Evolutionary conservation across 2,888 invertebrate species (phyloP), one percentile per base, ranked within the genome.

Genomic region (Drosophila fulvimacula): DNA sequence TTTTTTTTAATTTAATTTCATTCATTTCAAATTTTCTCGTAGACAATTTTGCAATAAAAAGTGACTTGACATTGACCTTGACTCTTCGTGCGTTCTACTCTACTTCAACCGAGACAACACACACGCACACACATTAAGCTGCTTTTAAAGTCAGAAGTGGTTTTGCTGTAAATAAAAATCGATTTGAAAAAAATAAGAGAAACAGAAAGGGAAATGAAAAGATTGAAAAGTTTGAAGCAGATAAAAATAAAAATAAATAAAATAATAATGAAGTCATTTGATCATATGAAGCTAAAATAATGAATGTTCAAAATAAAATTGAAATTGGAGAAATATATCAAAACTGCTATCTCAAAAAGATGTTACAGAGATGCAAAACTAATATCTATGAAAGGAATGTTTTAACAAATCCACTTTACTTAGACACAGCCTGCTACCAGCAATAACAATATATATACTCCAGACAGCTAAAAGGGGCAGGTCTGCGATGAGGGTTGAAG

Each of bases 1-100:
- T 5, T 30, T 30, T 30, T 7, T 30, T 30, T 30, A n/a, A n/a
- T n/a, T 30, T 7, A 30, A 30, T 7, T 30, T 30, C 27, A n/a
- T n/a, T n/a, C 27, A 30, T 7, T 30, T 30, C 27, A 30, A 30
- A 79, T 79, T 79, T 74, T 64, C 46, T 30, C 75, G 34, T 27
- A 24, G 68, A 51, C 19, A 55, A 56, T 48, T 24, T 24, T 42
- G 30, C 58, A 46, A 63, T 48, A 58, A 34, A 49, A 24, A 51
- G 13, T 51, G 59, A 52, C 65, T 59, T 83, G 79, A 60, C 81
- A 79, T 79, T 82, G 81, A 87, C 81, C 81, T 55, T 52, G 52
- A 57, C 59, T 65, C n/a, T 21, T 42, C 44, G 46, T 70, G 69
- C 64, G 79, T 64, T 83, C 82, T 59, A 81, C 79, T 81, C 81